Evolutionary conservation across 2,888 invertebrate species (phyloP).

Genomic region (Sceliomorpha sp.): DNA sequence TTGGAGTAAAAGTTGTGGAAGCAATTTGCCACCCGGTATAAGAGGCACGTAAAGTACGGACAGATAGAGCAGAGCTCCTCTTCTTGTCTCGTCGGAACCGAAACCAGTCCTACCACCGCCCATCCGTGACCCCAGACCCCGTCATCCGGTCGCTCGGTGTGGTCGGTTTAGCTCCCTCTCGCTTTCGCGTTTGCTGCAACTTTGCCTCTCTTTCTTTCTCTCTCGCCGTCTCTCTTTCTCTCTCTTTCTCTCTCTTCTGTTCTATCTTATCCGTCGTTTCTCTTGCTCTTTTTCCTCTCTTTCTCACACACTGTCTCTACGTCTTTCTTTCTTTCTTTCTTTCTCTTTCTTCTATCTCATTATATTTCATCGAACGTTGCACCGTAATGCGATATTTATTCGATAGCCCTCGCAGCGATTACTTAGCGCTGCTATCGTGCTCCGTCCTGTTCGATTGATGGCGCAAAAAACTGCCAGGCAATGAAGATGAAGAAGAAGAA

Average conservation of each 20-base stretch:
- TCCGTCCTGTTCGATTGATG: conserved; percentile 33
- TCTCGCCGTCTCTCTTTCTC: conserved; percentile 32
- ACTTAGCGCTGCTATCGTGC: conserved; percentile 46
- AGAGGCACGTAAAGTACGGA: conserved; percentile 63
- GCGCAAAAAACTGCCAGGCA: background rate
- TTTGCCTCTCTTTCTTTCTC: conserved; percentile 53
- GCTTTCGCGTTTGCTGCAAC: conserved; percentile 39
- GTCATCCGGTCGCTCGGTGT: conserved; percentile 73
- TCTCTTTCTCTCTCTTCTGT: conserved; percentile 7
- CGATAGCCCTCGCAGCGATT: conserved; percentile 51
- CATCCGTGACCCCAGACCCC: conserved; percentile 78
- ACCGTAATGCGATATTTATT: conserved; percentile 51
- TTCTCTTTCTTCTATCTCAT: conserved; percentile 29
- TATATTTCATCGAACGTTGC: conserved; percentile 47
- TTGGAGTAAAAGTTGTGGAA: conserved; percentile 8
- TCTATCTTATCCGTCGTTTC: conserved; percentile 6
- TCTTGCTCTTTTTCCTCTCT: conserved; percentile 2
- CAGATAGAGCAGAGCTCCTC: conserved; percentile 68
- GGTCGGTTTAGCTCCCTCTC: conserved; percentile 54
- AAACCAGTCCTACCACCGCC: conserved; percentile 77
- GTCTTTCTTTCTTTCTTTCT: conserved; percentile 17
- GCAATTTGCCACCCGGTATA: conserved; percentile 66
- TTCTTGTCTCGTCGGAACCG: conserved; percentile 70
- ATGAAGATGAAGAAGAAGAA: background rate
- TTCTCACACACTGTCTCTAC: conserved; percentile 11